Evolutionary conservation across 2,113 vertebrate species (phyloP).

Genomic region (Melanocharis versteri): DNA sequence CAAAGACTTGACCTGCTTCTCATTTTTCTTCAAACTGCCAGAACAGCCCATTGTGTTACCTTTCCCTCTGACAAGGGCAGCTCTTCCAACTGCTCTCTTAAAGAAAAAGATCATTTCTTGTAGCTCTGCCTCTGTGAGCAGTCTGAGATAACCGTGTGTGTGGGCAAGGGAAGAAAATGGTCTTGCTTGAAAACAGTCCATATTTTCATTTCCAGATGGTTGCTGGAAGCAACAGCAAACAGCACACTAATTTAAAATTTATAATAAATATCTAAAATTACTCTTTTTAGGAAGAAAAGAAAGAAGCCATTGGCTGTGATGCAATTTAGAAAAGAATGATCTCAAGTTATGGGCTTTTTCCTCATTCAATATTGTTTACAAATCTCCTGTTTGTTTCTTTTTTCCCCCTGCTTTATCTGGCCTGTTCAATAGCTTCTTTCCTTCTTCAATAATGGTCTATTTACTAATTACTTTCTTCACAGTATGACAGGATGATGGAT

Average conservation of each 20-base stretch:
- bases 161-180: background rate
- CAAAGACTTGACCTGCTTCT: slow-evolving; percentile 38
- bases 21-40: background rate
- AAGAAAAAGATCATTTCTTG: background rate
- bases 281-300: background rate
- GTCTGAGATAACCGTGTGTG: background rate
- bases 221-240: slow-evolving; percentile 3
- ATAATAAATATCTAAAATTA: background rate
- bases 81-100: background rate
- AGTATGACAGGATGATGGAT: background rate
- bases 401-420: background rate
- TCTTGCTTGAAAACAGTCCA: background rate
- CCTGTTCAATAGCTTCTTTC: background rate
- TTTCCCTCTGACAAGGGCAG: background rate
- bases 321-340: background rate
- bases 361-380: background rate
- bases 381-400: background rate
- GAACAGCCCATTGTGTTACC: background rate
- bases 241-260: background rate
- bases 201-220: slow-evolving; percentile 23
- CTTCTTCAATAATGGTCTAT: background rate
- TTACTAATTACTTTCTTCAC: background rate
- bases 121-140: background rate
- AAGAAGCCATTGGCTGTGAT: background rate
- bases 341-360: background rate